phyloP scores from a whole-genome alignment of 2,888 invertebrate genomes.

The Hymenopus coronatus region DNA sequence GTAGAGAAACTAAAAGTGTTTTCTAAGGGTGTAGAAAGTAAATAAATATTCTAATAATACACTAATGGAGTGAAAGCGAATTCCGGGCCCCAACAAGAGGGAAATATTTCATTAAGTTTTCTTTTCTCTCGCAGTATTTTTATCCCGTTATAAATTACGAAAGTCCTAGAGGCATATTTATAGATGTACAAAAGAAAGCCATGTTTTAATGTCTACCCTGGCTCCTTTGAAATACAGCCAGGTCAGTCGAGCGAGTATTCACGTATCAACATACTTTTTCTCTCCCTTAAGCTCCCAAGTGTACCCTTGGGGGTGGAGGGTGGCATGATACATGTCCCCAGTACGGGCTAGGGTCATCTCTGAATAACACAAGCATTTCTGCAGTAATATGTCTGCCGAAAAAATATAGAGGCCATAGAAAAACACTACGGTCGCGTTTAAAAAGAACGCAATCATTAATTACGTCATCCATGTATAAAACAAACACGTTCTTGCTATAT shows the following conservation, averaged over 20 bases:
- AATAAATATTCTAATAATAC: not conserved
- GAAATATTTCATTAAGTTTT: not conserved
- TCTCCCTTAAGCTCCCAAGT: not conserved
- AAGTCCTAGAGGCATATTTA: not conserved
- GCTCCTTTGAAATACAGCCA: not conserved
- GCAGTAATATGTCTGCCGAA: not conserved
- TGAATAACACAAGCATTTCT: not conserved
- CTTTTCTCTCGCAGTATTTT: not conserved
- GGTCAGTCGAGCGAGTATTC: not conserved
- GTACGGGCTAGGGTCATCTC: not conserved
- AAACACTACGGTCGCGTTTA: too few species aligned
- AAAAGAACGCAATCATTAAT: too few species aligned
- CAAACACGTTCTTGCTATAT: too few species aligned
- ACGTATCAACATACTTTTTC: not conserved
- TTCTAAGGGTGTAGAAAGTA: not conserved
- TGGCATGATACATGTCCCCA: not conserved
- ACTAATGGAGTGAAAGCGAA: not conserved
- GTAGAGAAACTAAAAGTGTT: too few species aligned
- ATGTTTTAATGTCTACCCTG: not conserved
- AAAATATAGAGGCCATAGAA: too few species aligned
- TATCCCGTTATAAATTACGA: not conserved
- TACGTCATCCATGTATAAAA: too few species aligned
- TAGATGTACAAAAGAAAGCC: not conserved
- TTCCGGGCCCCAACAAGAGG: not conserved
- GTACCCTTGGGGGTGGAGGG: not conserved